Base-by-base conservation (phyloP, 1,140 invertebrate genomes). In the Lordiphosa stackelbergi region DNA sequence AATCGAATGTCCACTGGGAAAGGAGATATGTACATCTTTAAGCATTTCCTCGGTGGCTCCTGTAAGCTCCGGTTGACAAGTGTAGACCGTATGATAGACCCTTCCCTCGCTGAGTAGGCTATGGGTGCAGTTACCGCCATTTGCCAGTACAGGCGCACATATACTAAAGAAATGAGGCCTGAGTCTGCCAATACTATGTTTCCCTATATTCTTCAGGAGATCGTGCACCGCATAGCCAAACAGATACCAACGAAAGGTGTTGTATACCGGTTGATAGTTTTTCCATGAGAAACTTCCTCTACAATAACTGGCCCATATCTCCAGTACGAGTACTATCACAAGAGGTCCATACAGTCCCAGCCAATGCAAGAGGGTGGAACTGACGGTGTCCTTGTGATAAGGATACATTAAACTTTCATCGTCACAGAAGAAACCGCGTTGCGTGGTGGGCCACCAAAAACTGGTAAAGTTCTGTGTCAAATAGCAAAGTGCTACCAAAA, bases 391-490 rank as follows among this genome's bases (percentile, higher is more conserved):
- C 5, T 90, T 88, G 51, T 91, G 90, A 84, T 91, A 95, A 4
- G 96, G 97, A 89, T 98, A 95, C 71, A 91, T 92, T 22, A 99
- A 91, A 35, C 95, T 94, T 78, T 97, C 94, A 89, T 99, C 97
- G 86, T 96, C 92, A 89, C 97, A 98, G 88, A 95, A 98, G 89
- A 98, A 98, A 7, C 97, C 97, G 52, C 97, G 90, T 57, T 95
- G 95, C 28, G 90, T 88, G 5, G 92, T 28, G 0, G 37, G 36
- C 1, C 51, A 43, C 55, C 46, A 66, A 6, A 85, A 5, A 1
- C 4, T 6, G 1, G 9, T 28, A 5, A 84, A 66, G 35, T 77
- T 53, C 9, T 31, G 24, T 1, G 35, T 19, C 2, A 84, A 13
- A 6, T 3, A 81, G 36, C 0, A 83, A 22, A 0, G 43, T n/a